Evolutionary conservation across 2,888 invertebrate species (phyloP).

Genomic region (Nephrotoma flavescens): DNA sequence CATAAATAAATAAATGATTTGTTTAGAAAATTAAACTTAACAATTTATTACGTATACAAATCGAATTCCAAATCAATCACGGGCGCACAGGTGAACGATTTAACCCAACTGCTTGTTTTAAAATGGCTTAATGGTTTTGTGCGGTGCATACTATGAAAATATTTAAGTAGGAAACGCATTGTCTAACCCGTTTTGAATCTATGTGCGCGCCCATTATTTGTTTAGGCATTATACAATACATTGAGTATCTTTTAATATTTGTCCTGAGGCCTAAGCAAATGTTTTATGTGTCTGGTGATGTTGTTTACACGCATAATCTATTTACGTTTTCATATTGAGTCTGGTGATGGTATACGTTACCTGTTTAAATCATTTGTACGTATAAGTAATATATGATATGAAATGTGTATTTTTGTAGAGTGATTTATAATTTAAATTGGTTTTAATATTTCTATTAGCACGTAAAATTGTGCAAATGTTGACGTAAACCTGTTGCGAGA

Average conservation of each 20-base stretch:
- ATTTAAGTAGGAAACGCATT: neutral
- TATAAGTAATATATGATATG: too few species aligned
- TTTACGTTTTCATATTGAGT: neutral
- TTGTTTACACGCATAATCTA: neutral
- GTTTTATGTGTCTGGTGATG: neutral
- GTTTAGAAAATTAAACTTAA: neutral
- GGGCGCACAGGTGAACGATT: neutral
- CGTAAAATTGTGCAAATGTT: too few species aligned
- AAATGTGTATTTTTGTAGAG: too few species aligned
- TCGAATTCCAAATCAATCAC: neutral
- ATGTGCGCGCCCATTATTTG: neutral
- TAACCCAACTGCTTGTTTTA: neutral
- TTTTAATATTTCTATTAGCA: too few species aligned
- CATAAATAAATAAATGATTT: neutral
- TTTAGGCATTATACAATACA: neutral
- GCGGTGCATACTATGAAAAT: neutral
- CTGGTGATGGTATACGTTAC: neutral
- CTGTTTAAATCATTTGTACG: neutral
- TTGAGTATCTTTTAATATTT: neutral
- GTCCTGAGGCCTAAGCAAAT: neutral
- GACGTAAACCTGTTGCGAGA: too few species aligned
- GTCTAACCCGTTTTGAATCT: neutral
- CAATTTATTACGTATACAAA: neutral
- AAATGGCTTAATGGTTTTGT: neutral
- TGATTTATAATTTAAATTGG: too few species aligned